Percentiles rank a stretch among this genome's conserved stretches.
Conservation (phyloP, 64 coral and sea anemone genomes). For the Montipora sp. region DNA sequence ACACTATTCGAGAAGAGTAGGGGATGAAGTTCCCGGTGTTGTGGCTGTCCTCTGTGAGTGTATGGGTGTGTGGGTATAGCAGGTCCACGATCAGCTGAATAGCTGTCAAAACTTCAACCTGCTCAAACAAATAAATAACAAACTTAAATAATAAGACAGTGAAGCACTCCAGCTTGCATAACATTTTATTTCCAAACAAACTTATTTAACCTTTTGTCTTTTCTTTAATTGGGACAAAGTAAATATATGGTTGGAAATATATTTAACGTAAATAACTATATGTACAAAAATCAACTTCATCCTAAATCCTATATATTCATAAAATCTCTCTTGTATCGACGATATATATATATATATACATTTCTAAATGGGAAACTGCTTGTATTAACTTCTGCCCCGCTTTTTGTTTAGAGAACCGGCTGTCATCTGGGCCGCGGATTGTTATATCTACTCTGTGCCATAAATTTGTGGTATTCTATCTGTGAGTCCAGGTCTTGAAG, state of each 20-base stretch:
- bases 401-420: not conserved
- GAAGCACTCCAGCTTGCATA: not conserved
- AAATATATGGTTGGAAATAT: not conserved
- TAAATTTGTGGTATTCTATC: slow-evolving; percentile 48
- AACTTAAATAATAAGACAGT: not conserved
- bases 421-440: slow-evolving; percentile 33
- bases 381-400: not conserved
- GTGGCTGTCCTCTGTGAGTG: too few species aligned
- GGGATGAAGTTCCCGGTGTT: too few species aligned
- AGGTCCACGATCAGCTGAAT: too few species aligned
- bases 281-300: slow-evolving; percentile 22
- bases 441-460: slow-evolving; percentile 46
- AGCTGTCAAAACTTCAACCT: too few species aligned
- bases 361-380: not conserved
- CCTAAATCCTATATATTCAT: not conserved
- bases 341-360: too few species aligned
- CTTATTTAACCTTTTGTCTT: slow-evolving; percentile 11
- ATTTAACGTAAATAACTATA: slow-evolving; percentile 37
- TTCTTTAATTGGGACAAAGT: not conserved
- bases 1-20: too few species aligned
- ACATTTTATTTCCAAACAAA: slow-evolving; percentile 33
- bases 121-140: too few species aligned
- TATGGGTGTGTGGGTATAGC: too few species aligned
- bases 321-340: not conserved
- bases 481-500: slow-evolving; percentile 26